Evolutionary conservation across 2,797 vertebrate species (phyloP).

Genomic region (Salmo trutta): DNA sequence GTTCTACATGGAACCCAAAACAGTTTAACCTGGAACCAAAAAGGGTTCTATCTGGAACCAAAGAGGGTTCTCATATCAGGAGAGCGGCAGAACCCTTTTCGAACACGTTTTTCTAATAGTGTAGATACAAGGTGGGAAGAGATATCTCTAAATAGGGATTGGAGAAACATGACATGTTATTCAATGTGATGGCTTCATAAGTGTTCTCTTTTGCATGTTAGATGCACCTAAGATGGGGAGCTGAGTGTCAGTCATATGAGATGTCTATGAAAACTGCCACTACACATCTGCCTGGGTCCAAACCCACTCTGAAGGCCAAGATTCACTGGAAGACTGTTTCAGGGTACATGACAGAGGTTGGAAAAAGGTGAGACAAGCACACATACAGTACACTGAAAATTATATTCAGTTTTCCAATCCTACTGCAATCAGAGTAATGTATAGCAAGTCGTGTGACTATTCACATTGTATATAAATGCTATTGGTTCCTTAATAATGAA

Average conservation of each 20-base stretch:
- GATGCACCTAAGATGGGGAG: conserved; percentile 75
- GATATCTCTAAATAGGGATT: not conserved
- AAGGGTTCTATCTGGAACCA: too few species aligned
- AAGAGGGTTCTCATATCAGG: too few species aligned
- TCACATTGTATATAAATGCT: too few species aligned
- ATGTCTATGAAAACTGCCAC: conserved; percentile 59
- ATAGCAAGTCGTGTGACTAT: not conserved
- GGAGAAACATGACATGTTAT: not conserved
- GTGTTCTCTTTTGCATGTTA: conserved; percentile 50
- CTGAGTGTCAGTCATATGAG: conserved; percentile 76
- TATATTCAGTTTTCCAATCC: not conserved
- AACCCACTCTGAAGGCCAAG: conserved; percentile 57
- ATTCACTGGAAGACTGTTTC: conserved; percentile 69
- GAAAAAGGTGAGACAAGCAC: conserved; percentile 53
- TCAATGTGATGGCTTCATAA: conserved; percentile 9
- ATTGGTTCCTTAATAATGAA: too few species aligned
- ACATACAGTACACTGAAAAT: not conserved
- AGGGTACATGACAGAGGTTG: conserved; percentile 46
- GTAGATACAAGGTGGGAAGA: not conserved
- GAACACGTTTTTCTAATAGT: conserved; percentile 16
- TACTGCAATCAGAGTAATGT: not conserved
- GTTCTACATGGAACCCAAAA: too few species aligned
- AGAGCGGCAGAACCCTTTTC: too few species aligned
- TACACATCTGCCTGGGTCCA: conserved; percentile 48
- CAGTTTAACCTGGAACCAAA: too few species aligned